Base-by-base conservation (phyloP, 2,113 vertebrate genomes). In the Fukomys damarensis region DNA sequence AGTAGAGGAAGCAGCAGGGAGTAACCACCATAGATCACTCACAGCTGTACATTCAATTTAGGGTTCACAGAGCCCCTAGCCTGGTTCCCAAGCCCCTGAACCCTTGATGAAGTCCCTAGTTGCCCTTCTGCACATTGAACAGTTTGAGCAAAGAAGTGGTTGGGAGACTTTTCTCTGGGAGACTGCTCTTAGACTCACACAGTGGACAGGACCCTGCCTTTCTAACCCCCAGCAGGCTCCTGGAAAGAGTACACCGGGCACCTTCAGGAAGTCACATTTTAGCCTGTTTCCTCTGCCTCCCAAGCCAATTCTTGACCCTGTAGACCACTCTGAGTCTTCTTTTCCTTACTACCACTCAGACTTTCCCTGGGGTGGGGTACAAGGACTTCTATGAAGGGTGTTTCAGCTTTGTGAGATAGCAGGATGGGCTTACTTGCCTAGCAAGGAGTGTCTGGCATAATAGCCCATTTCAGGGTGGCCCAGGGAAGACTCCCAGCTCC, bases 371-470 rank as follows among this genome's bases (percentile, higher is more conserved):
- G 3, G 1, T 17, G 3, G 41, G 43, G 14, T 16, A 0, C 38
- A 4, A 2, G 12, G 54, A 6, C 5, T 0, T 59, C 41, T 35
- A 3, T 2, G 4, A 65, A 93, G 19, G 85, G 5, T 17, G 54
- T 19, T 17, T 20, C 68, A 46, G 9, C 38, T 52, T 52, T 88
- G 61, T 41, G 68, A 90, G 49, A 30, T 26, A 41, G 70, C 9
- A 46, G 43, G 54, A 59, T n/a, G 24, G 85, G 20, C 46, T 86
- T 88, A 58, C 59, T 54, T 77, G 28, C 38, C 38, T 49, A 58
- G 54, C 65, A 65, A 68, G 58, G 96, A 89, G 43, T 74, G 16
- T 63, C 86, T 81, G 41, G n/a, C 58, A 81, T 86, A 88, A 72
- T 74, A 35, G 20, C 65, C 49, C 7, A 49, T 76, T n/a, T 92